These are phyloP conservation scores for Phallusia fumigata DNA, from an alignment of 23 tunicate species.

Conservation along the genomic window DNA sequence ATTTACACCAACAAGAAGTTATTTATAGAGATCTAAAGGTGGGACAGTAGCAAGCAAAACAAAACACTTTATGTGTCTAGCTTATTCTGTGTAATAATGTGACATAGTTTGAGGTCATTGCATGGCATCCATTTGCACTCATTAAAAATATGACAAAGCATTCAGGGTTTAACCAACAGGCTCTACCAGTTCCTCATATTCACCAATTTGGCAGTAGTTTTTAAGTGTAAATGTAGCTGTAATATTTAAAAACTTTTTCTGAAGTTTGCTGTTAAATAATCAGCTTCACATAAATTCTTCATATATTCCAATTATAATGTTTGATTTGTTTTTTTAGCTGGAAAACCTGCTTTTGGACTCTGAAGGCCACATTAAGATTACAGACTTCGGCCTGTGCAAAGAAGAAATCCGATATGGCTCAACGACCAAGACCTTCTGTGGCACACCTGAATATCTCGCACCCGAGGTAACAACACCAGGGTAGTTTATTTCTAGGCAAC, in stretches of 20 bases:
- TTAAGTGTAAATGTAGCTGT: no score
- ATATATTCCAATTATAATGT: no score
- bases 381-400: constrained; percentile 96
- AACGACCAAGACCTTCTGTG: constrained; percentile 90
- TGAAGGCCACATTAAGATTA: constrained; percentile 98
- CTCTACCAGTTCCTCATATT: no score
- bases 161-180: no score
- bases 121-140: neutral
- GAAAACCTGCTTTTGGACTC: constrained; percentile 93
- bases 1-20: constrained; percentile 86
- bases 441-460: constrained; percentile 98
- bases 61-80: no score
- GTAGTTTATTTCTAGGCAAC: neutral
- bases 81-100: neutral
- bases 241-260: no score
- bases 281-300: no score
- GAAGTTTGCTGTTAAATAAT: no score
- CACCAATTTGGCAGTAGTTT: no score
- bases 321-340: constrained; percentile 44
- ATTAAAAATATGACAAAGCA: no score
- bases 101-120: neutral
- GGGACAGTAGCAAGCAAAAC: no score
- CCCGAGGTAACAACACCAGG: constrained; percentile 67
- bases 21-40: constrained; percentile 96
- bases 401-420: constrained; percentile 70